These are phyloP conservation scores for Choristoneura fumiferana DNA, from an alignment of 1,140 invertebrate species.

Conservation along the genomic window DNA sequence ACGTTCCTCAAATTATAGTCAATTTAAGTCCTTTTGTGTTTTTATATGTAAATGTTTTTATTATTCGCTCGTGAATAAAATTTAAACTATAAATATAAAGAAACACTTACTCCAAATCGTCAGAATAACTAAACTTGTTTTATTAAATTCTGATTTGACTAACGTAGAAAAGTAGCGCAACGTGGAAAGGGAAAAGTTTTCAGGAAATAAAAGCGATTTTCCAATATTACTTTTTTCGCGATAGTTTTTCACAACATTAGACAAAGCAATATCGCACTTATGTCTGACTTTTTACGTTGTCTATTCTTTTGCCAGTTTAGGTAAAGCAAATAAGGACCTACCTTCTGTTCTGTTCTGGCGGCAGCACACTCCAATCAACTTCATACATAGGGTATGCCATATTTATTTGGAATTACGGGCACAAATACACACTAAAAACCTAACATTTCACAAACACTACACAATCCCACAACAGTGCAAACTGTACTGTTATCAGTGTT, in stretches of 20 bases:
- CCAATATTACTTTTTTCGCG: not conserved
- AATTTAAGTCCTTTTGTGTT: constrained; percentile 28
- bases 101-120: not conserved
- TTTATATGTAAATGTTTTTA: constrained; percentile 17
- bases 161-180: constrained; percentile 25
- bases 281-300: no score
- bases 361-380: constrained; percentile 88
- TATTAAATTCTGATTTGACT: constrained; percentile 9
- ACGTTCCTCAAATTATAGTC: constrained; percentile 45
- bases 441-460: constrained; percentile 66
- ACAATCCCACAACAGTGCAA: constrained; percentile 59
- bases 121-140: not conserved
- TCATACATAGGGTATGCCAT: constrained; percentile 82
- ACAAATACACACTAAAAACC: constrained; percentile 36
- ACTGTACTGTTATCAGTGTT: constrained; percentile 73
- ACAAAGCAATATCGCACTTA: no score
- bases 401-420: constrained; percentile 22
- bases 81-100: no score
- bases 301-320: no score
- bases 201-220: constrained; percentile 24
- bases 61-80: no score
- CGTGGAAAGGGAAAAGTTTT: constrained; percentile 54
- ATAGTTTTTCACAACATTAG: not conserved
- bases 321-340: constrained; percentile 60
- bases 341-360: constrained; percentile 90